These are phyloP conservation scores for Trinectes maculatus DNA, from an alignment of 2,113 vertebrate species.

Conservation along the genomic window DNA sequence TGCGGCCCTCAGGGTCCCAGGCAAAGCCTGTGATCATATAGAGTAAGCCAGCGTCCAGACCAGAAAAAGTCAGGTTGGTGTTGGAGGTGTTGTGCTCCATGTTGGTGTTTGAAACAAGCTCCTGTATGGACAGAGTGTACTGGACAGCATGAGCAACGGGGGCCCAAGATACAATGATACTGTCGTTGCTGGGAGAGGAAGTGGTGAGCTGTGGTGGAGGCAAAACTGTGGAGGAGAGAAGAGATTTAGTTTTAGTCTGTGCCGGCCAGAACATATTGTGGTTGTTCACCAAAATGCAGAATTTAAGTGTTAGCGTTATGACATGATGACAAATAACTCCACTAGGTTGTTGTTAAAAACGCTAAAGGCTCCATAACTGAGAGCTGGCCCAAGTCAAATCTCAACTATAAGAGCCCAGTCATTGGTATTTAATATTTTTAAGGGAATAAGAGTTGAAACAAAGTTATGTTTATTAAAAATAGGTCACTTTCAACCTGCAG, in stretches of 20 bases:
- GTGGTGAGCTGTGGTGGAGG: conserved; percentile 81
- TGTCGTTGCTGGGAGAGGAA: conserved; percentile 83
- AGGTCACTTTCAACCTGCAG: too few relatives aligned
- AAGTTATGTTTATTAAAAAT: too few relatives aligned
- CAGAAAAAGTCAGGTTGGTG: conserved; percentile 77
- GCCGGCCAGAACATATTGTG: neutral
- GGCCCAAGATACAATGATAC: conserved; percentile 84
- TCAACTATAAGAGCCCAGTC: too few relatives aligned
- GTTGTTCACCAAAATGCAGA: neutral
- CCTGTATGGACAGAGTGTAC: conserved; percentile 84
- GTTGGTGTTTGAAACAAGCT: conserved; percentile 75
- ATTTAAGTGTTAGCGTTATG: neutral
- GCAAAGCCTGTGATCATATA: conserved; percentile 85
- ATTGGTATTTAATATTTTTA: too few relatives aligned
- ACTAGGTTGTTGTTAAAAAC: neutral
- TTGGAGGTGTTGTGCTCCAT: conserved; percentile 83
- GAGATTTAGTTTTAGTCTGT: neutral
- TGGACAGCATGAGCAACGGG: conserved; percentile 78
- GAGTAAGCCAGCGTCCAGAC: conserved; percentile 84
- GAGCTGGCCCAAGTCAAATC: too few relatives aligned
- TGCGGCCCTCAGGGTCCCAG: conserved; percentile 83
- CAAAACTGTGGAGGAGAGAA: conserved; percentile 81
- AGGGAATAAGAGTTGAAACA: too few relatives aligned
- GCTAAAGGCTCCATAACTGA: neutral
- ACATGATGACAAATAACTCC: neutral